Evolutionary conservation across 2,113 vertebrate species (phyloP).

Genomic region (Osmerus mordax): DNA sequence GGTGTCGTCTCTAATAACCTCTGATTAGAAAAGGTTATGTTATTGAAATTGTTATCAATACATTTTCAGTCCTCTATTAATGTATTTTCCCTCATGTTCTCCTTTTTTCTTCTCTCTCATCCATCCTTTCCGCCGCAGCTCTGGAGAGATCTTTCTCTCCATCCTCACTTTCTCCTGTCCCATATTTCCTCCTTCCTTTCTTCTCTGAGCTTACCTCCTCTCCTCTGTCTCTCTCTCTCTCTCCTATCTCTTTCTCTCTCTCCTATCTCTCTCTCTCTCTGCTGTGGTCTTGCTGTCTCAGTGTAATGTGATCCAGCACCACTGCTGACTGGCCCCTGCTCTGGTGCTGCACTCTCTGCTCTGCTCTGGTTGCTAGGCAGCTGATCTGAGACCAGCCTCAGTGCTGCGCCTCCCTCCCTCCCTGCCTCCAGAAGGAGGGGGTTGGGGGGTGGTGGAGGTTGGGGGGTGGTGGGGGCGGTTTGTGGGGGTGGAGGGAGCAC

Average conservation of each 20-base stretch:
- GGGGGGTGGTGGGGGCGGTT: neutral
- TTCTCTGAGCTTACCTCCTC: neutral
- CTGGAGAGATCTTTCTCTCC: neutral
- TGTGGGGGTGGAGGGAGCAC: neutral
- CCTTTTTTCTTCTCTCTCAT: neutral
- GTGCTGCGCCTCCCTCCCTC: conserved; percentile 42
- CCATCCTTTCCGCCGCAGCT: neutral
- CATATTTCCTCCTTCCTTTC: neutral
- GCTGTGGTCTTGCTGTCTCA: conserved; percentile 66
- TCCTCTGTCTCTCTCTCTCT: conserved; percentile 19
- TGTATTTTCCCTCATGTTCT: neutral
- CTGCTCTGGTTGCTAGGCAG: conserved; percentile 68
- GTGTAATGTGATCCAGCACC: conserved; percentile 71
- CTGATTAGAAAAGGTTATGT: conserved; percentile 25
- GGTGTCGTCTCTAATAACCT: conserved; percentile 23
- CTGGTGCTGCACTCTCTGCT: conserved; percentile 62
- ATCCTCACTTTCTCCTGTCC: neutral
- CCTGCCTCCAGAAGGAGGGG: conserved; percentile 37
- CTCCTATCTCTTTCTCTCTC: neutral
- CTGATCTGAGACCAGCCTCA: conserved; percentile 48
- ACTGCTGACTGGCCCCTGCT: conserved; percentile 61
- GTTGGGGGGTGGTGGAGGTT: neutral
- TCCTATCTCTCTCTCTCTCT: conserved; percentile 31
- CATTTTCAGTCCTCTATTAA: conserved; percentile 5
- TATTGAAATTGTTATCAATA: neutral